Evolutionary conservation across 2,113 vertebrate genomes (phyloP), one percentile per base, ranked within the genome.

Genomic region (Salvelinus alpinus): DNA sequence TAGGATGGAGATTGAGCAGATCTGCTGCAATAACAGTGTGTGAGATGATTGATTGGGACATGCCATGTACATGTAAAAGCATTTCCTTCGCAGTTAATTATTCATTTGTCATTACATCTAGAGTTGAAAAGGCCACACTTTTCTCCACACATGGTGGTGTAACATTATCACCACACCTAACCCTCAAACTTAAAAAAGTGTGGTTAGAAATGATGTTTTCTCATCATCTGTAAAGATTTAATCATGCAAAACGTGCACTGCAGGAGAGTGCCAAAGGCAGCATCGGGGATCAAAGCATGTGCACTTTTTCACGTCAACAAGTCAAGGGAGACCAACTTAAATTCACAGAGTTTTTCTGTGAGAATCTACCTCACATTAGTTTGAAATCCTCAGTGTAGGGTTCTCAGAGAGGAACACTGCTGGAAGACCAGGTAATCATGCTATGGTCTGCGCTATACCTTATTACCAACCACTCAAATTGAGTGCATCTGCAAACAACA

Each of bases 201-300:
- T 44, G 38, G 38, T 44, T 44, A 44, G 0, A 44, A 12, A 44
- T 44, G 1, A 7, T 9, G 38, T 44, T 38, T 11, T 44, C 38
- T 44, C 38, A 11, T 12, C 38, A 11, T 1, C 71, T 72, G 74
- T 34, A 70, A 22, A 34, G 54, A 81, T 79, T 73, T 80, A 84
- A 78, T 69, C 91, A 91, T 91, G 90, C 88, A 27, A 81, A 74
- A 73, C 88, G 78, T 91, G 91, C 89, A 84, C 75, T 78, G 79
- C 82, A 78, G 76, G 72, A 59, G 48, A 54, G 80, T 47, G 79
- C 59, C 1, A 3, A 31, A 66, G 75, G 25, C 66, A 64, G 84
- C 54, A 72, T 57, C 70, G 65, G 69, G 70, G 65, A 11, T 71
- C n/a, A 64, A 71, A 79, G 82, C 72, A 25, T 71, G 73, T 74